Evolutionary conservation across 2,113 vertebrate species (phyloP).

Genomic region (Dicaeum eximium): DNA sequence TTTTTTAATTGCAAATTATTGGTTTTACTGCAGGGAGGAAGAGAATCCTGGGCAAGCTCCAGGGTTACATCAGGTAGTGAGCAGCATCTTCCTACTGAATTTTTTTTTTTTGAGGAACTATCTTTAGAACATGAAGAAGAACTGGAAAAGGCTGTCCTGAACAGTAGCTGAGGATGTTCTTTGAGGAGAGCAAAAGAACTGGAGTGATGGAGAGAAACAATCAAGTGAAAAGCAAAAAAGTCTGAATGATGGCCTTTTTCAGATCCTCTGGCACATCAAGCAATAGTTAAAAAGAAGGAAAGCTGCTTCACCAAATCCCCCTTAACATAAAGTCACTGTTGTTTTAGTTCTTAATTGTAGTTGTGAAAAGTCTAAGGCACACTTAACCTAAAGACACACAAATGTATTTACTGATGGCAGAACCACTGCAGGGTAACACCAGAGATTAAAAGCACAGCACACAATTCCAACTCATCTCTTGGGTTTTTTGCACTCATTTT

Average conservation of each 20-base stretch:
- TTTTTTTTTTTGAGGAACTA: background rate
- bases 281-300: background rate
- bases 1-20: background rate
- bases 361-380: background rate
- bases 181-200: background rate
- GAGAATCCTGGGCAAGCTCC: background rate
- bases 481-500: background rate
- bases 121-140: background rate
- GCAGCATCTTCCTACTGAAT: background rate
- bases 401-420: fast-evolving
- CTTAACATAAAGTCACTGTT: background rate
- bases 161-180: background rate
- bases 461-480: background rate
- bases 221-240: background rate
- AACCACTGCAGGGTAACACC: background rate
- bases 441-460: background rate
- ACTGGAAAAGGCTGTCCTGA: background rate
- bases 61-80: background rate
- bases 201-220: background rate
- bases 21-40: background rate
- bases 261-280: background rate
- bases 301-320: background rate
- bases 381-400: background rate
- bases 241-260: background rate
- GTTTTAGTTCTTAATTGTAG: background rate